Evolutionary conservation across 2,888 invertebrate species (phyloP).

Genomic region (Phyllotreta striolata): DNA sequence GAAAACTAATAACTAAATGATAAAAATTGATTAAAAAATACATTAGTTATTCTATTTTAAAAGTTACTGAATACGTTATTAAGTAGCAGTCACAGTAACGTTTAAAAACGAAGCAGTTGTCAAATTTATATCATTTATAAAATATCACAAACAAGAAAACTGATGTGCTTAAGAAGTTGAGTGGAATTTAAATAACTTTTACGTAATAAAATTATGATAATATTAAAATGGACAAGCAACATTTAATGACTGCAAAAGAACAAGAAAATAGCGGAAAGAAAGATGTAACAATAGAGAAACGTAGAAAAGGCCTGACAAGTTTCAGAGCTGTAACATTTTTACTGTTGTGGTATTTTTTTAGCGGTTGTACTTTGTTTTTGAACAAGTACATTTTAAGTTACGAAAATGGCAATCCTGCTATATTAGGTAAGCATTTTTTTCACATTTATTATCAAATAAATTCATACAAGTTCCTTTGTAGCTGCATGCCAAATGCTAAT

Average conservation of each 20-base stretch:
- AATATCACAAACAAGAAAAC: too few relatives aligned
- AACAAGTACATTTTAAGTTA: slow-evolving; percentile 81
- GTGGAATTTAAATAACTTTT: too few relatives aligned
- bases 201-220: slow-evolving; percentile 17
- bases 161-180: too few relatives aligned
- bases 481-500: slow-evolving; percentile 80
- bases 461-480: slow-evolving; percentile 49
- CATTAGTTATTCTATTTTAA: too few relatives aligned
- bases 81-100: too few relatives aligned
- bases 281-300: slow-evolving; percentile 37
- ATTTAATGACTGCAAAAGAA: slow-evolving; percentile 35
- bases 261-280: slow-evolving; percentile 42
- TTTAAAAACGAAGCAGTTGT: too few relatives aligned
- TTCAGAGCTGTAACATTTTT: slow-evolving; percentile 69
- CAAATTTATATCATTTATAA: too few relatives aligned
- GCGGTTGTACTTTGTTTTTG: slow-evolving; percentile 77
- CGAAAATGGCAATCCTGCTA: slow-evolving; percentile 75
- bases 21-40: not conserved
- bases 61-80: too few relatives aligned
- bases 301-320: slow-evolving; percentile 64
- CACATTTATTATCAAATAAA: not conserved
- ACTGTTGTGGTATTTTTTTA: slow-evolving; percentile 78
- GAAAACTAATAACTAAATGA: not conserved
- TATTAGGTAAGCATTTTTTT: slow-evolving; percentile 67
- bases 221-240: slow-evolving; percentile 41